Percentiles rank a stretch among this genome's conserved stretches.
phyloP scores from a whole-genome alignment of 2,888 invertebrate genomes.

The Thymelicus sylvestris region DNA sequence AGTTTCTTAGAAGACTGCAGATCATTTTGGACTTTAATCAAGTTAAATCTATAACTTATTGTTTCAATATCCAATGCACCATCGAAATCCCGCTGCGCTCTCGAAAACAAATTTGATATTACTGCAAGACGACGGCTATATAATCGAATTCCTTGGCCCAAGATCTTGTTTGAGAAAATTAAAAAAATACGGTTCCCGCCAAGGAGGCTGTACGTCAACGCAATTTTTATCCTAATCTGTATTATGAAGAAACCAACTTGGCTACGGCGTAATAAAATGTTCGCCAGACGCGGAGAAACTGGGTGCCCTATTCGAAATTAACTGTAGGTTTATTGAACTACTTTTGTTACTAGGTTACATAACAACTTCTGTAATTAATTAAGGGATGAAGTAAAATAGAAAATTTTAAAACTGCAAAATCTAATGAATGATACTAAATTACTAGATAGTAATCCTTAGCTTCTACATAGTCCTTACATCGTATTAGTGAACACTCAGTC shows the following conservation, averaged over 20 bases:
- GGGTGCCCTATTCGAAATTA: slow-evolving; percentile 6
- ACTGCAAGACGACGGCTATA: slow-evolving; percentile 60
- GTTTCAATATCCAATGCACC: slow-evolving; percentile 50
- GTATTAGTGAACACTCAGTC: too few relatives aligned
- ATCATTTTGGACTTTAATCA: slow-evolving; percentile 16
- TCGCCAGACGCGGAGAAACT: slow-evolving; percentile 18
- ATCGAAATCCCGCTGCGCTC: slow-evolving; percentile 52
- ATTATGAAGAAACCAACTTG: slow-evolving; percentile 65
- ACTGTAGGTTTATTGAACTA: neutral
- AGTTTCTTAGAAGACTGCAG: neutral
- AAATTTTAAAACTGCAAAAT: too few relatives aligned
- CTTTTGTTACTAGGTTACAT: too few relatives aligned
- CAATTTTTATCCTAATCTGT: slow-evolving; percentile 81
- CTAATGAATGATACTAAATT: too few relatives aligned
- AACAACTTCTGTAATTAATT: too few relatives aligned
- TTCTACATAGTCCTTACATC: too few relatives aligned
- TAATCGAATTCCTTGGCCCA: slow-evolving; percentile 72
- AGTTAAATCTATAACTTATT: slow-evolving; percentile 23
- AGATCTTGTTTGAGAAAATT: slow-evolving; percentile 79
- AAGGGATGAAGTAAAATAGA: too few relatives aligned
- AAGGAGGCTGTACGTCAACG: slow-evolving; percentile 70
- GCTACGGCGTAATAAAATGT: slow-evolving; percentile 32
- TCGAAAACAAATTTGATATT: slow-evolving; percentile 72
- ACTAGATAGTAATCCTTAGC: too few relatives aligned
- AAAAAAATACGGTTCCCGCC: slow-evolving; percentile 75